Base-by-base conservation (phyloP, 2,888 invertebrate genomes). In the Cheilosia vulpina region DNA sequence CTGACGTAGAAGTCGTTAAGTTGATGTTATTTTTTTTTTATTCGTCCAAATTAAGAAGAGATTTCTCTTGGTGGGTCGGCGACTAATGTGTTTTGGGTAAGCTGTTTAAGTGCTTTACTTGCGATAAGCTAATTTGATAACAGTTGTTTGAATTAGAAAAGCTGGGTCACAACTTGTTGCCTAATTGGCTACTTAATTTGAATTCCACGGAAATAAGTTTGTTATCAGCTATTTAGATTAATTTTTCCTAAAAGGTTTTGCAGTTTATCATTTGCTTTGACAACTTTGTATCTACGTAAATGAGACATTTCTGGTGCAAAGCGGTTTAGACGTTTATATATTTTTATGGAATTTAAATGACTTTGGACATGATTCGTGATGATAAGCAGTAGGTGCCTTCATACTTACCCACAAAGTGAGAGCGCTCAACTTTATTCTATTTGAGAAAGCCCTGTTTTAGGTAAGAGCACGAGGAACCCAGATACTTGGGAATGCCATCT, bases 91-190 rank as follows among this genome's bases (percentile, higher is more conserved):
- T 63, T 78, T 57, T 55, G 31, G 47, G 41, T 53, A 55, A 78
- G 62, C 62, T 34, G 15, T 41, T 77, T 50, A 69, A 69, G 62
- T 69, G 27, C 78, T 63, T 50, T 50, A 38, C 57, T 9, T 17
- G 50, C 43, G 63, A 63, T 55, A 78, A 47, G 63, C n/a, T 78
- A 55, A 77, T 77, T 77, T 62, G 62, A 77, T 53, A 69, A 69
- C 68, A 38, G 34, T 19, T 69, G 63, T 31, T 78, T 58, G 41
- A 38, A 63, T 55, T 57, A 57, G 45, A 34, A 57, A 41, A 27
- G 13, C 60, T 17, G 24, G 24, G 7, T 72, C 60, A 52, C 43
- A 52, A 62, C 72, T 72, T 52, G 19, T 53, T 19, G 15, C 24
- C 38, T 65, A 41, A 57, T 57, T 34, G 45, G 65, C 9, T 73